These are phyloP conservation scores for Rhinopithecus roxellana DNA, from an alignment of 2,113 vertebrate genomes.

Conservation along the genomic window DNA sequence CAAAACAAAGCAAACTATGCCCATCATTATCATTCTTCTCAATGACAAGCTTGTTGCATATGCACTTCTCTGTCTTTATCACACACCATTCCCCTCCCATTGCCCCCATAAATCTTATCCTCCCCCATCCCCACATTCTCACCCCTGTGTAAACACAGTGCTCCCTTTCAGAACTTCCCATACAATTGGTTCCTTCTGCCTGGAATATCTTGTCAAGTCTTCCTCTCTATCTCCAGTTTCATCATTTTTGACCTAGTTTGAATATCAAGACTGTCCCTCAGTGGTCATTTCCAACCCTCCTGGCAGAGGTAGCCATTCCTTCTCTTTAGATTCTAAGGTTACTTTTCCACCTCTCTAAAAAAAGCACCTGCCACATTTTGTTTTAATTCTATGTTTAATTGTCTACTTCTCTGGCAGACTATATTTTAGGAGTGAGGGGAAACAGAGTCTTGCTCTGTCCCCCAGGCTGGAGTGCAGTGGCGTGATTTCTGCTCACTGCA, in stretches of 20 bases:
- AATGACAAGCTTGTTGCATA: neutral
- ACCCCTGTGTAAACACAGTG: neutral
- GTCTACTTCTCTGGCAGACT: neutral
- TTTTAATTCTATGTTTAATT: neutral
- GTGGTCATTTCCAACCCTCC: neutral
- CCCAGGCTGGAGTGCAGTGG: too few relatives aligned
- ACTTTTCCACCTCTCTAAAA: neutral
- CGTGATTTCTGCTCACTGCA: too few relatives aligned
- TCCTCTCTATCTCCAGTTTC: neutral
- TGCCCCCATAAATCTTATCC: neutral
- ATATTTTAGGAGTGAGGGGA: neutral
- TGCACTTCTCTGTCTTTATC: neutral
- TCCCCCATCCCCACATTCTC: neutral
- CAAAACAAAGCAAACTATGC: neutral
- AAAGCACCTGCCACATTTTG: neutral
- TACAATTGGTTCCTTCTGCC: neutral
- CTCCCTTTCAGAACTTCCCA: neutral
- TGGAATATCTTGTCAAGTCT: neutral
- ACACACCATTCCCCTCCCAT: neutral
- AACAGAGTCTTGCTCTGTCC: too few relatives aligned
- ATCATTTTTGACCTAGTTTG: conserved; percentile 9
- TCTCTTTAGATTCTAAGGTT: neutral
- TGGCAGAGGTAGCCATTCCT: neutral
- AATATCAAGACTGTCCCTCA: neutral
- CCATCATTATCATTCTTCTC: neutral